Evolutionary conservation across 2,113 vertebrate genomes (phyloP).

Genomic region (Acanthisitta chloris): DNA sequence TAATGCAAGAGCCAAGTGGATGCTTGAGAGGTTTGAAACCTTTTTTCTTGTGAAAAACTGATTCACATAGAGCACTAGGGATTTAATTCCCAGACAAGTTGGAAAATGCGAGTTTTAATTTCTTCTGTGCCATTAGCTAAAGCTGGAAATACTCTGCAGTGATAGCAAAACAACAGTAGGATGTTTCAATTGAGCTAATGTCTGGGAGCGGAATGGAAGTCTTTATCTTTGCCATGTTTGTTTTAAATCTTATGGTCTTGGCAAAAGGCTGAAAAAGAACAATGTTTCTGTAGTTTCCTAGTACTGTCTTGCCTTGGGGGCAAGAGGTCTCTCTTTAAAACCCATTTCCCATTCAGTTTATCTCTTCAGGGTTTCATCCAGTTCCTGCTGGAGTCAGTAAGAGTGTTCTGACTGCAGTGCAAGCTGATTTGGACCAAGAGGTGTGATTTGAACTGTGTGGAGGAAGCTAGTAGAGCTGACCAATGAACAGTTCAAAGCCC

Average conservation of each 20-base stretch:
- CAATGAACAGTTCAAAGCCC: background rate
- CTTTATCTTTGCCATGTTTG: background rate
- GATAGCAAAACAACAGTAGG: background rate
- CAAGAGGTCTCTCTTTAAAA: background rate
- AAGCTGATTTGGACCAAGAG: background rate
- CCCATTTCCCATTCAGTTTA: background rate
- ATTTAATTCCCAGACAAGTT: background rate
- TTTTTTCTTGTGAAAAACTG: background rate
- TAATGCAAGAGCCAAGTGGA: background rate
- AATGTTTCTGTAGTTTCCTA: slow-evolving; percentile 34
- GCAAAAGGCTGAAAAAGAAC: background rate
- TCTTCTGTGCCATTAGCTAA: background rate
- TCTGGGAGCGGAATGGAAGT: background rate
- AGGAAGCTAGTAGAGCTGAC: background rate
- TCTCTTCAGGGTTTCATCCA: background rate
- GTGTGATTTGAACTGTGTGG: background rate
- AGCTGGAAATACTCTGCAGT: background rate
- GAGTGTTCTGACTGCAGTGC: background rate
- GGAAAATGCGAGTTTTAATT: background rate
- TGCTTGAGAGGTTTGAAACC: background rate
- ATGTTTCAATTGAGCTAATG: background rate
- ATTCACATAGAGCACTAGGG: background rate
- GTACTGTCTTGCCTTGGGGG: background rate
- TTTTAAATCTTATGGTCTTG: background rate
- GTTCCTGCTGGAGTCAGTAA: background rate